A percentile compares a stretch with the other conserved stretches of the same genome.
Evolutionary conservation across 2,113 vertebrate genomes (phyloP).

Genomic region (Vanacampus margaritifer): DNA sequence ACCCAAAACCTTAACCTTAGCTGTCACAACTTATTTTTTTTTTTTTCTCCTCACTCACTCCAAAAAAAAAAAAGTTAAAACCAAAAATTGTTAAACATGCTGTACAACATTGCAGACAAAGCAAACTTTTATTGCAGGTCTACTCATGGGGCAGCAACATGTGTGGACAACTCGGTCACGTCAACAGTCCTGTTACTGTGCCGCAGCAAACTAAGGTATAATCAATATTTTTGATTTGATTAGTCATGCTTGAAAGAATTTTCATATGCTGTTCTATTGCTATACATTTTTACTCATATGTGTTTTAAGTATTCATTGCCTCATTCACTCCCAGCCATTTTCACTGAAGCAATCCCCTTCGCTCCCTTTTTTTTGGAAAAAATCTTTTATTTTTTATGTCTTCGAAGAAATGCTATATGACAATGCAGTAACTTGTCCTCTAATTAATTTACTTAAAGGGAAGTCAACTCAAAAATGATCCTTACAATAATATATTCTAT

Average conservation of each 20-base stretch:
- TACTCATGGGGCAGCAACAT: conserved; percentile 93
- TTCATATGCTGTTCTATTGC: background rate
- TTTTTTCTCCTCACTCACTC: background rate
- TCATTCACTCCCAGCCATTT: too few species aligned
- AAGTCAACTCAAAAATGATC: too few species aligned
- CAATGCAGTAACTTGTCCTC: too few species aligned
- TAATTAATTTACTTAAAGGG: too few species aligned
- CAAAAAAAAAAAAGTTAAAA: background rate
- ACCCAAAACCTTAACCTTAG: background rate
- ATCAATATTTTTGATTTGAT: background rate
- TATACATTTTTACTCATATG: background rate
- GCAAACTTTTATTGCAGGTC: conserved; percentile 70
- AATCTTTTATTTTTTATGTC: too few species aligned
- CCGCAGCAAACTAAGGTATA: conserved; percentile 87
- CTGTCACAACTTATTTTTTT: background rate
- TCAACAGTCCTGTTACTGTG: conserved; percentile 81
- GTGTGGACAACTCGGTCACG: conserved; percentile 87
- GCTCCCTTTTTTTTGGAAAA: too few species aligned
- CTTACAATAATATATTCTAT: too few species aligned
- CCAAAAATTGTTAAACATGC: background rate
- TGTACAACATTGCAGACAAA: background rate
- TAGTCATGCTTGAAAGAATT: background rate
- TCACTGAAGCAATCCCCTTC: too few species aligned
- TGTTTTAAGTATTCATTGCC: background rate
- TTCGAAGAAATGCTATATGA: too few species aligned